A percentile compares a stretch with the other conserved stretches of the same genome.
Evolutionary conservation across 2,113 vertebrate species (phyloP).

Genomic region (Bostrychus sinensis): DNA sequence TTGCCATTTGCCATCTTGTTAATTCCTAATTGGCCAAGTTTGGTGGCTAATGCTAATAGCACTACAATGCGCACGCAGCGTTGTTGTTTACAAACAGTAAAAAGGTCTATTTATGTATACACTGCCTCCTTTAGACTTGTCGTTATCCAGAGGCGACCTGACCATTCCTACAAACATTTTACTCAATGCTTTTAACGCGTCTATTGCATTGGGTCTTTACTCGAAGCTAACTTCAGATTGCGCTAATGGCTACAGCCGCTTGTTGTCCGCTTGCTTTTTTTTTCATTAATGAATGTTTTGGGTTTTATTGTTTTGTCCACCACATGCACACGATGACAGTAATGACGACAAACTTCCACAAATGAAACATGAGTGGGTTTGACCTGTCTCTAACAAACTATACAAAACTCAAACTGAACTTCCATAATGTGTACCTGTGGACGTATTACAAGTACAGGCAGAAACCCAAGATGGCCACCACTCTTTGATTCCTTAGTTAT

Average conservation of each 20-base stretch:
- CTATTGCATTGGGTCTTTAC: slow-evolving; percentile 7
- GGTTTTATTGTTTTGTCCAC: slow-evolving; percentile 30
- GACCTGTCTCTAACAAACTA: slow-evolving; percentile 17
- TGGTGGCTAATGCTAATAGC: background rate
- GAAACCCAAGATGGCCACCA: background rate
- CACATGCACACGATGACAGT: slow-evolving; percentile 9
- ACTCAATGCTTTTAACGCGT: background rate
- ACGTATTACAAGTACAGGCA: background rate
- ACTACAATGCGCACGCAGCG: background rate
- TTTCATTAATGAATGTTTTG: slow-evolving; percentile 12
- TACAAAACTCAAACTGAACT: slow-evolving; percentile 37
- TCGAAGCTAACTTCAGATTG: slow-evolving; percentile 19
- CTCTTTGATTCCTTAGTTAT: background rate
- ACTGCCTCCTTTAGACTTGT: slow-evolving; percentile 1
- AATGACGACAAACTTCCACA: slow-evolving; percentile 30
- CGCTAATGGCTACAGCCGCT: slow-evolving; percentile 54
- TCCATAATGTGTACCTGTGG: slow-evolving; percentile 30
- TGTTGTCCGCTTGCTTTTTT: slow-evolving; percentile 35
- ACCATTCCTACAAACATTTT: slow-evolving; percentile 24
- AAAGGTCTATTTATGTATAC: background rate
- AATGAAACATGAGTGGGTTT: slow-evolving; percentile 3
- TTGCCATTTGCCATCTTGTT: slow-evolving; percentile 15
- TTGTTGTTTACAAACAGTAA: background rate
- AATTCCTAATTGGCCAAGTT: background rate
- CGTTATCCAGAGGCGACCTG: slow-evolving; percentile 8